Evolutionary conservation across 2,888 invertebrate species (phyloP).

Genomic region (Campoletis raptor): DNA sequence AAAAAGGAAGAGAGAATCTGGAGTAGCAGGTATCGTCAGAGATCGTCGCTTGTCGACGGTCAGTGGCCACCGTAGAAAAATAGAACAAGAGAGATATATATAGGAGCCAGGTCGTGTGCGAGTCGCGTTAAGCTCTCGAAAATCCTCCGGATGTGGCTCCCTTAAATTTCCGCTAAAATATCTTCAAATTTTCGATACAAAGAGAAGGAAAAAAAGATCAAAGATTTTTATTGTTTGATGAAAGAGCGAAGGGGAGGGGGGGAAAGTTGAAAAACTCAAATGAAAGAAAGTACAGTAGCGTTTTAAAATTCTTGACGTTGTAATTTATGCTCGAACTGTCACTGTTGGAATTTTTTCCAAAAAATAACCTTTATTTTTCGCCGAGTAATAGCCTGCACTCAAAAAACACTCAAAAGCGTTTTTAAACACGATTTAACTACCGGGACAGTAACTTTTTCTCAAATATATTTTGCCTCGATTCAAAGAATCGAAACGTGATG

Average conservation of each 20-base stretch:
- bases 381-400: background rate
- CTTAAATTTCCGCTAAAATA: slow-evolving; percentile 75
- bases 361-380: background rate
- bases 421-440: too few relatives aligned
- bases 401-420: background rate
- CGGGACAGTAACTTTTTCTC: background rate
- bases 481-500: background rate
- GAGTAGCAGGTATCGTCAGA: slow-evolving; percentile 78
- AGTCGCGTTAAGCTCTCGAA: slow-evolving; percentile 13
- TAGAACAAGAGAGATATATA: slow-evolving; percentile 78
- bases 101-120: slow-evolving; percentile 73
- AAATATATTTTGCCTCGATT: background rate
- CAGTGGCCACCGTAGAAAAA: slow-evolving; percentile 70
- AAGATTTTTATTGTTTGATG: slow-evolving; percentile 28
- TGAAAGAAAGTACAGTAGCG: background rate
- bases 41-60: slow-evolving; percentile 71
- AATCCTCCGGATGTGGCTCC: slow-evolving; percentile 67
- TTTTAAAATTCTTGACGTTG: slow-evolving; percentile 3
- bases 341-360: background rate
- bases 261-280: background rate
- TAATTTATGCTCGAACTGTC: background rate
- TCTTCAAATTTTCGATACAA: slow-evolving; percentile 25
- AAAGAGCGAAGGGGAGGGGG: background rate
- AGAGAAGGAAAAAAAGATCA: slow-evolving; percentile 38
- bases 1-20: slow-evolving; percentile 69